Evolutionary conservation across 35 echinoderm and acorn worm species (phyloP).

Genomic region (Ptychodera flava): DNA sequence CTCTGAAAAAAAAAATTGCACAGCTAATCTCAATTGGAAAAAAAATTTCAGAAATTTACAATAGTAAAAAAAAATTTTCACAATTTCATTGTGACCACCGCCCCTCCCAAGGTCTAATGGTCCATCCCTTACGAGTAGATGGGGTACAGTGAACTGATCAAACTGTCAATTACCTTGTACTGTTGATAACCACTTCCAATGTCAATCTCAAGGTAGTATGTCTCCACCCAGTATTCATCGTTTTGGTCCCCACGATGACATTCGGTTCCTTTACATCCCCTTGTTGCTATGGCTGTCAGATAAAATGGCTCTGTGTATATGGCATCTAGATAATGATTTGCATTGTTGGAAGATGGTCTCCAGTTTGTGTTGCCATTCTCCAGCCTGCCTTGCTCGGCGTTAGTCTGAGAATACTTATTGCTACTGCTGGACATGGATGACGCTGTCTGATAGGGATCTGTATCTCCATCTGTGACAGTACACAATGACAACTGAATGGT

Average conservation of each 20-base stretch:
- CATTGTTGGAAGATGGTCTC: neutral
- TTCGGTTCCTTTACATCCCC: slow-evolving; percentile 27
- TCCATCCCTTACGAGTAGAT: too few species aligned
- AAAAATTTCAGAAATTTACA: too few species aligned
- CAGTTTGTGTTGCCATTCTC: slow-evolving; percentile 9
- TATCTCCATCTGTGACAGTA: neutral
- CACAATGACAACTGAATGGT: too few species aligned
- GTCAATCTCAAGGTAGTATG: slow-evolving; percentile 20
- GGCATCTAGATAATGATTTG: slow-evolving; percentile 18
- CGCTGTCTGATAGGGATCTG: neutral
- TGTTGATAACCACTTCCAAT: neutral
- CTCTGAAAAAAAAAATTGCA: too few species aligned
- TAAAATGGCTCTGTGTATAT: slow-evolving; percentile 4
- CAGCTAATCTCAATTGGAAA: too few species aligned
- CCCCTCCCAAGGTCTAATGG: too few species aligned
- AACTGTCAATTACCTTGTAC: too few species aligned
- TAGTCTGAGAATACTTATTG: neutral
- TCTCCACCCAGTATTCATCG: slow-evolving; percentile 13
- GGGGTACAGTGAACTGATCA: too few species aligned
- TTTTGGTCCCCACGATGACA: neutral
- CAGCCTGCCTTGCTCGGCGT: neutral
- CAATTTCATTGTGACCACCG: too few species aligned
- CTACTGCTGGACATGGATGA: neutral
- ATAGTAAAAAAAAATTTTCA: too few species aligned
- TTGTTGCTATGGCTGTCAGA: slow-evolving; percentile 23